These are phyloP conservation scores for Anoplolepis gracilipes DNA, from an alignment of 1,140 invertebrate species.

Conservation along the genomic window DNA sequence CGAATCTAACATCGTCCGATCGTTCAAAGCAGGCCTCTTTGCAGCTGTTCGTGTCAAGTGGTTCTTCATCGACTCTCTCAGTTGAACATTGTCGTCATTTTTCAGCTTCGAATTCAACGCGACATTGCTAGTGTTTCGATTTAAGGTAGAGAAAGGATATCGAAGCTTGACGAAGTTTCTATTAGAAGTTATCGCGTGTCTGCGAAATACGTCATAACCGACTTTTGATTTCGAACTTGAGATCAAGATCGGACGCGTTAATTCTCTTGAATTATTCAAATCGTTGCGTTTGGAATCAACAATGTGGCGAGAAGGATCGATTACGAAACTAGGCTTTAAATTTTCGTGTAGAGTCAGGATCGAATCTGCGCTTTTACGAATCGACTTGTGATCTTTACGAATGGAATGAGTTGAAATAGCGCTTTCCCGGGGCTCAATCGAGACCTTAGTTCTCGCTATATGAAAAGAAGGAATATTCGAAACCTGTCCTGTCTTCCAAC, in stretches of 20 bases:
- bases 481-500: background rate
- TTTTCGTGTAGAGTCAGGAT: background rate
- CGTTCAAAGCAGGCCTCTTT: background rate
- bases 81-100: background rate
- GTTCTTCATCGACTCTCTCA: background rate
- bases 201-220: background rate
- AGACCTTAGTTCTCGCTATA: background rate
- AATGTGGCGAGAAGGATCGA: background rate
- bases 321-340: background rate
- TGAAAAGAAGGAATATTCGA: background rate
- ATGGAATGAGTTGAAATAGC: background rate
- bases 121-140: background rate
- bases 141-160: conserved; percentile 21
- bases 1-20: background rate
- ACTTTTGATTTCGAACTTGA: conserved; percentile 24
- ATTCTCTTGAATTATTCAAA: conserved; percentile 66
- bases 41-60: background rate
- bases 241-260: conserved; percentile 1
- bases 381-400: background rate
- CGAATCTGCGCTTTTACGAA: background rate
- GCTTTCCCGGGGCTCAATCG: background rate
- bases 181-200: background rate
- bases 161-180: conserved; percentile 32
- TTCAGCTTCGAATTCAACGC: background rate
- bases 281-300: background rate